Base-by-base conservation (phyloP, 2,113 vertebrate species). In the Callocephalon fimbriatum region DNA sequence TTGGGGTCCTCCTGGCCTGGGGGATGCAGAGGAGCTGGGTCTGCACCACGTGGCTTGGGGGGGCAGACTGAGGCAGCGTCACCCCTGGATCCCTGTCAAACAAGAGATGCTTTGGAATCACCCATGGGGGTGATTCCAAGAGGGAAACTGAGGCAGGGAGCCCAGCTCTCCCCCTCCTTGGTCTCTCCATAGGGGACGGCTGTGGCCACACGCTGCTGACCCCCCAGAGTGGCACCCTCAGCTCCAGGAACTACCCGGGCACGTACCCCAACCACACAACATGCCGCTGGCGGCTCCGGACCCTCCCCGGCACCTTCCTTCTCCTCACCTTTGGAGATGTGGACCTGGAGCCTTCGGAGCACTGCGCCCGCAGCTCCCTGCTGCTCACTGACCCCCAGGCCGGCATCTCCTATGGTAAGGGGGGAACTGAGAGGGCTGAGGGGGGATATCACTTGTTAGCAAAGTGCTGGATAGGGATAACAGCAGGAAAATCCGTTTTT, bases 161-260 rank as follows among this genome's bases (percentile, higher is more conserved):
- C 72, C 44, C 7, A 3, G 12, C 71, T 95, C 88, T 93, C 42
- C 20, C 6, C 2, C 15, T 16, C 9, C 12, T 5, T 0, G 37
- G 3, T 94, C 32, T 86, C 54, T 90, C 75, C 2, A 1, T 96
- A 99, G 99, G 99, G 79, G 97, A 98, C 4, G 99, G 99, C 87
- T 99, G 99, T 31, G 99, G 99, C 70, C 98, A 99, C 85, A 98
- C 99, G 0, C 74, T 98, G 61, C 95, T 99, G 92, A 97, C 98
- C 32, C 56, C 97, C 12, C 97, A 97, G 87, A 99, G 99, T 2
- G 99, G 99, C 58, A 99, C 99, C 2, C 76, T 99, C 88, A 97
- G 98, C 86, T 99, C 99, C 38, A 98, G 95, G 92, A 98, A 98
- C 98, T 99, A 99, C 83, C 99, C 99, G 0, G 98, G 98, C 86